Evolutionary conservation across 2,888 invertebrate genomes (phyloP).

Genomic region (Luperina nickerlii): DNA sequence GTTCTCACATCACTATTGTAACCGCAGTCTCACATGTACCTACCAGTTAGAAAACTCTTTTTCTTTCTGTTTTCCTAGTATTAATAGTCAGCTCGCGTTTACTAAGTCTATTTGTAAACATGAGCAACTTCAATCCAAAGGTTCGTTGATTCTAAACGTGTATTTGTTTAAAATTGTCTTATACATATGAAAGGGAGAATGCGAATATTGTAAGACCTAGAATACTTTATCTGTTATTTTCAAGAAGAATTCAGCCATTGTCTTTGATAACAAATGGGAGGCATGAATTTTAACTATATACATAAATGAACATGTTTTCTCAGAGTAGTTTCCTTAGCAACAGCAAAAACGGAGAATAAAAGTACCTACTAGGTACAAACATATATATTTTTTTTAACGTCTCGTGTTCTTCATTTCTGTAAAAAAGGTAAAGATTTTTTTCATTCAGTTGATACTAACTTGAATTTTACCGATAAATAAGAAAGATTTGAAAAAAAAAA

Average conservation of each 20-base stretch:
- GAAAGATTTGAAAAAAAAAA: neutral
- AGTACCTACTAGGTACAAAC: too few species aligned
- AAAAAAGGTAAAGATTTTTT: neutral
- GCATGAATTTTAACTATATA: neutral
- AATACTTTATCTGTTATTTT: neutral
- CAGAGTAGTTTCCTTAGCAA: neutral
- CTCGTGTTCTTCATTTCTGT: neutral
- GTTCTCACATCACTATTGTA: neutral
- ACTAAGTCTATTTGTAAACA: conserved; percentile 48
- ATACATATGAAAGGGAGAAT: neutral
- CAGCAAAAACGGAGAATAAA: neutral
- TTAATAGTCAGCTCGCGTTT: conserved; percentile 46
- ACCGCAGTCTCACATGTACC: neutral
- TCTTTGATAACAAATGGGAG: conserved; percentile 2
- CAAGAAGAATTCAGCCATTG: neutral
- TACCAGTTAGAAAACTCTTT: neutral
- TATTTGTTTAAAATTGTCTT: conserved; percentile 20
- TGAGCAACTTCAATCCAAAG: conserved; percentile 24
- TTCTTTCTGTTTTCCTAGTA: neutral
- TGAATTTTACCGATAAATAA: neutral
- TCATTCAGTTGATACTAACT: neutral
- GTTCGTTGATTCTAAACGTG: conserved; percentile 46
- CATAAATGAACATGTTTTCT: neutral
- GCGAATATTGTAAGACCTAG: conserved; percentile 9
- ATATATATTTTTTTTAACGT: too few species aligned